A percentile compares a stretch with the other conserved stretches of the same genome.
Conservation (phyloP, 1,140 invertebrate species). For the Oryctes rhinoceros region DNA sequence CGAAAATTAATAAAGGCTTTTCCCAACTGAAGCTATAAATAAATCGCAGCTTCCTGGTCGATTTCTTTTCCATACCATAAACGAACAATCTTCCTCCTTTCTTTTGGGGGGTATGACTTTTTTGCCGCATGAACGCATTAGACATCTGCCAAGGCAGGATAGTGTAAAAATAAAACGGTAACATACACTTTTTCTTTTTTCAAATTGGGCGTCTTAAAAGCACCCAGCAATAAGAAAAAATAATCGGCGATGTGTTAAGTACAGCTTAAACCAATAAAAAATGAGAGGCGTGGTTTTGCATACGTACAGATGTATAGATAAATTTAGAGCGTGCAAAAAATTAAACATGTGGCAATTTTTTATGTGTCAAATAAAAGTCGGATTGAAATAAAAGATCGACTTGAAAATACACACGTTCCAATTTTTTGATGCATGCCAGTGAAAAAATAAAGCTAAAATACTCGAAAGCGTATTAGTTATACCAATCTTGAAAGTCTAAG, state of each 20-base stretch:
- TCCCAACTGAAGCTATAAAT: slow-evolving; percentile 26
- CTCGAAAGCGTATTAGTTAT: background rate
- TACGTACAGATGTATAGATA: background rate
- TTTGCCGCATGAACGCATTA: background rate
- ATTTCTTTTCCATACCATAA: slow-evolving; percentile 23
- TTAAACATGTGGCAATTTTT: slow-evolving; percentile 27
- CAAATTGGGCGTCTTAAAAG: slow-evolving; percentile 18
- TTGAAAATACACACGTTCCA: background rate
- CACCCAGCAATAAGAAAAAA: slow-evolving; percentile 7
- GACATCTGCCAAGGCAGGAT: background rate
- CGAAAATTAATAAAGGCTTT: slow-evolving; percentile 29
- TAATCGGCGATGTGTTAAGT: slow-evolving; percentile 5
- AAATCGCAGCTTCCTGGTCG: slow-evolving; percentile 19
- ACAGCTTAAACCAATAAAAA: slow-evolving; percentile 10
- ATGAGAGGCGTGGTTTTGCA: slow-evolving; percentile 6
- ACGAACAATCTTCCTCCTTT: background rate
- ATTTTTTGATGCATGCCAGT: background rate
- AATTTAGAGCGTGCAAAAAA: slow-evolving; percentile 26
- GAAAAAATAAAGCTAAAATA: background rate
- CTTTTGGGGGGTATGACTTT: background rate
- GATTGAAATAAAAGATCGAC: background rate
- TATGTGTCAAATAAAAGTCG: slow-evolving; percentile 29
- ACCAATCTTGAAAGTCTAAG: background rate
- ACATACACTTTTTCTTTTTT: slow-evolving; percentile 5
- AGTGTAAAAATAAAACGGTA: slow-evolving; percentile 3